phyloP scores from a whole-genome alignment of 1,140 invertebrate species.

The Drosophila sechellia region DNA sequence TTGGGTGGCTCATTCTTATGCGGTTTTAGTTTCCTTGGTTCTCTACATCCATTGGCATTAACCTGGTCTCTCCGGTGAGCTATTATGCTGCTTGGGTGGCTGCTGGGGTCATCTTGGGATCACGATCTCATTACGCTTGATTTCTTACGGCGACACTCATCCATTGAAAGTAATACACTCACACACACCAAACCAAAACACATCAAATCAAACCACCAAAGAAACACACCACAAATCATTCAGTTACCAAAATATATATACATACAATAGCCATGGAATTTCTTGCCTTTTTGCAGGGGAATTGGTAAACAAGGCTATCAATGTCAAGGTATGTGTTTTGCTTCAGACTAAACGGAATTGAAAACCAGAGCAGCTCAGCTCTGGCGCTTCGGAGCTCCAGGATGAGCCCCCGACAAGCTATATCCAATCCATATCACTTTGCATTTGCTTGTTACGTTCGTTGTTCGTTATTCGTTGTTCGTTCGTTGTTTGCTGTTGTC shows the following conservation, averaged over 20 bases:
- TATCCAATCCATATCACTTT: slow-evolving; percentile 63
- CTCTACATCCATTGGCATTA: slow-evolving; percentile 26
- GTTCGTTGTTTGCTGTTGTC: slow-evolving; percentile 68
- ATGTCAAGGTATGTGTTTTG: slow-evolving; percentile 96
- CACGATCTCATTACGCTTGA: slow-evolving; percentile 45
- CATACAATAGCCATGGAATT: slow-evolving; percentile 84
- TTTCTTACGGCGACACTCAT: slow-evolving; percentile 41
- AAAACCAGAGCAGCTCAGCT: slow-evolving; percentile 55
- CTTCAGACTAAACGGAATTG: slow-evolving; percentile 66
- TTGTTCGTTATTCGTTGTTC: slow-evolving; percentile 45
- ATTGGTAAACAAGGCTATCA: slow-evolving; percentile 99
- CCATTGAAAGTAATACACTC: slow-evolving; percentile 30
- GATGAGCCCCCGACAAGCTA: slow-evolving; percentile 41
- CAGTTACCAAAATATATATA: slow-evolving; percentile 78
- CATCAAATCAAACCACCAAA: not conserved
- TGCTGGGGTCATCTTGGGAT: slow-evolving; percentile 17
- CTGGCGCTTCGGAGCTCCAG: slow-evolving; percentile 44
- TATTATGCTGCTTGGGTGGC: slow-evolving; percentile 21
- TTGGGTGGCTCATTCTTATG: slow-evolving; percentile 33
- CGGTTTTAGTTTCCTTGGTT: slow-evolving; percentile 32
- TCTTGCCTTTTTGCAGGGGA: slow-evolving; percentile 94
- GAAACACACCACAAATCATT: slow-evolving; percentile 40
- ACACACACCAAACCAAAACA: slow-evolving; percentile 15
- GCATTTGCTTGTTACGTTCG: slow-evolving; percentile 77
- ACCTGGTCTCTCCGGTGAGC: slow-evolving; percentile 27